Base-by-base conservation (phyloP, 2,888 invertebrate species). In the Ophion slaviceki region DNA sequence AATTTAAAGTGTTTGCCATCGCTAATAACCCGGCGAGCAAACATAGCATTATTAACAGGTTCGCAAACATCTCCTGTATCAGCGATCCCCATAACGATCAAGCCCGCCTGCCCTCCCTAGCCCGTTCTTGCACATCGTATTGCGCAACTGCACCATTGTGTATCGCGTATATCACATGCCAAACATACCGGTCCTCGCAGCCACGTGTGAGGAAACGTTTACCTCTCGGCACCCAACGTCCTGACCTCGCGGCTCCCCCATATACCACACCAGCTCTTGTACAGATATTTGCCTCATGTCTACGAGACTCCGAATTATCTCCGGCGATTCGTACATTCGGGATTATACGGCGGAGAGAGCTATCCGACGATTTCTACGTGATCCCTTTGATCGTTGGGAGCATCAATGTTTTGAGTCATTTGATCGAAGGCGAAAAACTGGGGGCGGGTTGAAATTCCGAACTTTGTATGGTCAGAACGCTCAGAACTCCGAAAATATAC, bases 11-110 rank as follows among this genome's bases (percentile, higher is more conserved):
- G 93, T 93, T 93, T 93, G 93, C 93, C 91, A 91, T 91, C 91
- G 89, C 92, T 93, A 93, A 93, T 93, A 93, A 93, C 92, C 91
- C 90, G 90, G 88, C 90, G 91, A 91, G 91, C 89, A 92, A 93
- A 93, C 93, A 89, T 89, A 90, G 92, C 92, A 93, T 93, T 93
- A 93, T 93, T 93, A 93, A 93, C 93, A 93, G 93, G 93, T 92
- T 90, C 85, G 92, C 92, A 93, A 92, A 93, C 92, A 92, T 91
- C 91, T 90, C 87, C 89, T 90, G 90, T 92, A 93, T 92, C 91
- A 92, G 92, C 91, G 92, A 93, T 93, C 90, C 89, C 90, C 10
- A 11, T 47, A 89, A 88, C 89, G 62, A 86, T 84, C 82, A 78
- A 87, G 87, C 90, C 88, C 89, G 82, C 78, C 87, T 86, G 85